These are phyloP conservation scores for Corythaixoides concolor DNA, from an alignment of 2,113 vertebrate species.

Conservation along the genomic window DNA sequence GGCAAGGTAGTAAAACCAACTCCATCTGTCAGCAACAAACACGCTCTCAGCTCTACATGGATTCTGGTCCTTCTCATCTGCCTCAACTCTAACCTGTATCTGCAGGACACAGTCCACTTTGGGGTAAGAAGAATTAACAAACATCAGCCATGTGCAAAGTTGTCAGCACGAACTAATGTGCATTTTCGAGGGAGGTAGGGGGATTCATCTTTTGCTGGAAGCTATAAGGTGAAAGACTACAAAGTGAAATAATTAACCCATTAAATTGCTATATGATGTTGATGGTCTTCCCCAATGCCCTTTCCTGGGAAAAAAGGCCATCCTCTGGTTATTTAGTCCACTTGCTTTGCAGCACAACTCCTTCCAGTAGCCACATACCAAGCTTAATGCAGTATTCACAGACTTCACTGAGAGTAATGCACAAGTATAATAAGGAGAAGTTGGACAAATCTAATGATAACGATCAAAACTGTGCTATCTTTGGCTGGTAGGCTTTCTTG, in stretches of 20 bases:
- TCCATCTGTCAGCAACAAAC: background rate
- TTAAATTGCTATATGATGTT: background rate
- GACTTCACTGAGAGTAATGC: background rate
- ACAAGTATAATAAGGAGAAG: background rate
- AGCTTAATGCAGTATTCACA: background rate
- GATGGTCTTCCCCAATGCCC: background rate
- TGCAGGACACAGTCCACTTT: background rate
- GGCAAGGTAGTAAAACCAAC: background rate
- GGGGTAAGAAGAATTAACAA: background rate
- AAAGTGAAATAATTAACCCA: background rate
- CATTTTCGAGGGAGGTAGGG: background rate
- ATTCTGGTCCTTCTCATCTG: background rate
- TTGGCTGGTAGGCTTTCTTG: background rate
- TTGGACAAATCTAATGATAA: background rate
- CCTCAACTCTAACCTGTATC: background rate
- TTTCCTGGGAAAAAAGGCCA: background rate
- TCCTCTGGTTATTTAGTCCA: background rate
- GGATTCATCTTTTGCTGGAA: background rate
- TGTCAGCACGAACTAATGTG: background rate
- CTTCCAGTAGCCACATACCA: background rate
- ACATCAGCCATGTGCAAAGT: background rate
- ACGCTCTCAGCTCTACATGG: background rate
- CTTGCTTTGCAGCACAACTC: background rate
- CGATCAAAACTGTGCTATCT: background rate
- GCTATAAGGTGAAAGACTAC: background rate